Base-by-base conservation (phyloP, 2,113 vertebrate genomes). In the Rhynchomys soricoides region DNA sequence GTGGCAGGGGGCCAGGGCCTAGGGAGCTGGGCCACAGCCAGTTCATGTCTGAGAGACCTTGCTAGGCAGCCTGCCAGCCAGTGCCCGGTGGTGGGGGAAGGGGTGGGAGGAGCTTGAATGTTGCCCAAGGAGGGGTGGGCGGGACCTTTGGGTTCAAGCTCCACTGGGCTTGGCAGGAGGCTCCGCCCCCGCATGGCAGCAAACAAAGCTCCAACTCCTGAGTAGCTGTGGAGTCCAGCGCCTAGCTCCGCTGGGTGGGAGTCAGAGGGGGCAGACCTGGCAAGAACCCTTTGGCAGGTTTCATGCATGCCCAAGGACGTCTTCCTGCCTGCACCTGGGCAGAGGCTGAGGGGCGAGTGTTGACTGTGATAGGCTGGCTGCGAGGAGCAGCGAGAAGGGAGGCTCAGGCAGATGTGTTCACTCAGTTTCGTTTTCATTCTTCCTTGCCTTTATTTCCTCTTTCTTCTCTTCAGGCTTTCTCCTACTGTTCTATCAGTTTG, bases 61-160 rank as follows among this genome's bases (percentile, higher is more conserved):
- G 82, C 73, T 16, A 31, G 96, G 96, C 95, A 77, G 43, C 82
- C 73, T 82, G 97, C 97, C 97, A 95, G 95, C 31, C 85, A 77
- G 95, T 88, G 91, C 88, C 90, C 29, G 0, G 71, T 83, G 19
- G 43, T 0, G 0, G 81, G 81, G 22, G n/a, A 16, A 21, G n/a
- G n/a, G 12, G n/a, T 43, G 68, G 93, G 92, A 92, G 68, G 2
- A 91, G 94, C 50, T 22, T 0, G 24, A 86, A 77, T 1, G 64
- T 87, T 82, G 22, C 87, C 75, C 75, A 13, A 26, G 57, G n/a
- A 75, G 3, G 55, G 74, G 66, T 0, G 16, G 89, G 77, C 16
- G n/a, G 78, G 85, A 90, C 93, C 79, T 96, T 66, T 57, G 95
- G 75, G 92, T 93, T 96, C 89, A 71, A 43, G 92, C 95, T 95